These are phyloP conservation scores for Catocala fraxini DNA, from an alignment of 2,888 invertebrate species.

Conservation along the genomic window DNA sequence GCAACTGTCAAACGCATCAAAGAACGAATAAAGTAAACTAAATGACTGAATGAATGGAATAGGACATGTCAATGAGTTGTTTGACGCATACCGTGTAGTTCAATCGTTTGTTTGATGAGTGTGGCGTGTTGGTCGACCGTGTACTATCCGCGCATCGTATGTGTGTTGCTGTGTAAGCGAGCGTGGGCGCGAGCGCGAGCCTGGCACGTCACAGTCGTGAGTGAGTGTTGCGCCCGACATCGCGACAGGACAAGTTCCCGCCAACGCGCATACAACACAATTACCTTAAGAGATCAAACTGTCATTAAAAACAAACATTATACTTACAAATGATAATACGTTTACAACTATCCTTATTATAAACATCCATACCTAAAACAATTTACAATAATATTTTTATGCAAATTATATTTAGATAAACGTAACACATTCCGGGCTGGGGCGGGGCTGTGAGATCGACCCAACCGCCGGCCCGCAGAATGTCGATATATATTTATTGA, in stretches of 20 bases:
- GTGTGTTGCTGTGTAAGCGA: constrained; percentile 36
- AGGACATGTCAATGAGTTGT: not conserved
- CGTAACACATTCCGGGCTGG: constrained; percentile 51
- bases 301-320: constrained; percentile 82
- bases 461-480: constrained; percentile 46
- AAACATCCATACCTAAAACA: constrained; percentile 83
- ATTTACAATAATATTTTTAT: constrained; percentile 78
- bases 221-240: constrained; percentile 55
- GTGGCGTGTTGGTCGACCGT: constrained; percentile 5
- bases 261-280: constrained; percentile 62
- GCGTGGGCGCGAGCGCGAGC: constrained; percentile 39
- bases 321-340: constrained; percentile 82
- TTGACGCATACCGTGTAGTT: constrained; percentile 3
- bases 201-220: constrained; percentile 13
- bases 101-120: constrained; percentile 5
- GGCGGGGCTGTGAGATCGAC: constrained; percentile 55
- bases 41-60: constrained; percentile 1
- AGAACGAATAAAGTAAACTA: not conserved
- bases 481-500: constrained; percentile 52
- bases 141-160: constrained; percentile 5
- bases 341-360: constrained; percentile 82
- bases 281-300: constrained; percentile 86
- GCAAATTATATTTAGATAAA: constrained; percentile 68
- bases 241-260: constrained; percentile 53
- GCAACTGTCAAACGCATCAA: not conserved